These are phyloP conservation scores for Catostylus mosaicus DNA, from an alignment of 30 jellyfish, hydroid and myxozoan genomes.

Conservation along the genomic window DNA sequence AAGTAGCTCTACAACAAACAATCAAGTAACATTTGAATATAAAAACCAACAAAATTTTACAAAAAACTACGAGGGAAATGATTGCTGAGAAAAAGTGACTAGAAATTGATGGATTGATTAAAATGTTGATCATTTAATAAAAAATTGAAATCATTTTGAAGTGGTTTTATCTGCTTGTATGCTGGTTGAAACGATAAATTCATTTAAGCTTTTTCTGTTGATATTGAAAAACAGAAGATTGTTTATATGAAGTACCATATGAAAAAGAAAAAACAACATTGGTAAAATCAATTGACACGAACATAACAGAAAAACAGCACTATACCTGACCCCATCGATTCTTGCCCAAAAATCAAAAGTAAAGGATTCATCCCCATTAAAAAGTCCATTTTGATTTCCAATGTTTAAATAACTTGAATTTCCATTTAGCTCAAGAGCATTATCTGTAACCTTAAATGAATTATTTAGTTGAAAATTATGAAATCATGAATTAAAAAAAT, in stretches of 20 bases:
- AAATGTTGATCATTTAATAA: no score
- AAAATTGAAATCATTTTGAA: no score
- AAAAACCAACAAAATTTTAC: constrained; percentile 2
- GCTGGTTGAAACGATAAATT: no score
- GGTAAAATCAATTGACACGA: not conserved
- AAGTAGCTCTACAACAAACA: constrained; percentile 6
- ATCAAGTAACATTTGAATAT: not conserved
- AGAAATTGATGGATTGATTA: no score
- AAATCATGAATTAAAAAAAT: not conserved
- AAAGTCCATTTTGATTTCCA: constrained; percentile 23
- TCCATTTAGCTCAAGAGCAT: constrained; percentile 58
- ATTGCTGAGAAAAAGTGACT: no score
- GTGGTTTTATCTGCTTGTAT: no score
- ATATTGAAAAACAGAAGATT: no score
- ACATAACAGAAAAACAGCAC: not conserved
- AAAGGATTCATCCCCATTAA: constrained; percentile 20
- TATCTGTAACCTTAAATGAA: constrained; percentile 21
- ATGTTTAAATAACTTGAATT: constrained; percentile 13
- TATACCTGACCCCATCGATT: constrained; percentile 55
- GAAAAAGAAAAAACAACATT: no score
- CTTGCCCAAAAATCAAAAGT: constrained; percentile 33
- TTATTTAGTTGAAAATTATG: no score
- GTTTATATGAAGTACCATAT: no score
- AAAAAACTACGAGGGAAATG: no score
- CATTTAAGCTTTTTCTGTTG: no score